A percentile compares a stretch with the other conserved stretches of the same genome.
These are phyloP conservation scores for Parnassius smintheus DNA, from an alignment of 2,888 invertebrate species.

Conservation along the genomic window DNA sequence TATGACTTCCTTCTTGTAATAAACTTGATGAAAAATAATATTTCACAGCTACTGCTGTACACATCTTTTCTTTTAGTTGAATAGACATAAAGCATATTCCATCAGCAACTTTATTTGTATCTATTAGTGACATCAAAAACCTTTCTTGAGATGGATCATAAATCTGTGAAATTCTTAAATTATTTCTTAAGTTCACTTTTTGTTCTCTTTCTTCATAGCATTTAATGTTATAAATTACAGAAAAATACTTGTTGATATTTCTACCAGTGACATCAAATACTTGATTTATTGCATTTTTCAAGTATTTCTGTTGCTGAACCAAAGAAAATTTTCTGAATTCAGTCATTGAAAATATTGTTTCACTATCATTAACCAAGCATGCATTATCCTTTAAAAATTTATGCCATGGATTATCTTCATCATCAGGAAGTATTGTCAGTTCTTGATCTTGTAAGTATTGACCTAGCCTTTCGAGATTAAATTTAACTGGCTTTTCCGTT, in stretches of 20 bases:
- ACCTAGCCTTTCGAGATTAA: conserved; percentile 94
- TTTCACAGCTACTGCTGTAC: conserved; percentile 72
- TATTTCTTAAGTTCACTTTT: conserved; percentile 44
- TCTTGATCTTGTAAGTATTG: conserved; percentile 92
- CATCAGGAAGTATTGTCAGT: conserved; percentile 85
- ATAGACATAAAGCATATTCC: conserved; percentile 77
- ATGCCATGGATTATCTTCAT: conserved; percentile 89
- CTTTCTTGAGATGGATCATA: conserved; percentile 71
- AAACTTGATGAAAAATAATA: conserved; percentile 76
- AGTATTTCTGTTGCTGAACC: conserved; percentile 88
- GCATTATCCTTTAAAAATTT: conserved; percentile 87
- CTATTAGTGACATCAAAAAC: conserved; percentile 76
- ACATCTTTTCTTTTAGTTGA: conserved; percentile 61
- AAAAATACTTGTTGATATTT: conserved; percentile 83
- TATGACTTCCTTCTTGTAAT: conserved; percentile 51
- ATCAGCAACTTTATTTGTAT: conserved; percentile 56
- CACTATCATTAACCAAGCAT: conserved; percentile 84
- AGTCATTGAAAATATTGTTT: conserved; percentile 87
- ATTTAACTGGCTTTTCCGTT: conserved; percentile 79
- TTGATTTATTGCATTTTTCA: conserved; percentile 83
- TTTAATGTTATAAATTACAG: conserved; percentile 74
- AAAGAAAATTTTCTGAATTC: conserved; percentile 89
- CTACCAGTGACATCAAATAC: conserved; percentile 85
- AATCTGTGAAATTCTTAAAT: conserved; percentile 71
- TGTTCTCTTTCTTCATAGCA: conserved; percentile 60